Evolutionary conservation across 1,140 invertebrate species (phyloP), one percentile per base, ranked within the genome.

Genomic region (Leptestheria dahalacensis): DNA sequence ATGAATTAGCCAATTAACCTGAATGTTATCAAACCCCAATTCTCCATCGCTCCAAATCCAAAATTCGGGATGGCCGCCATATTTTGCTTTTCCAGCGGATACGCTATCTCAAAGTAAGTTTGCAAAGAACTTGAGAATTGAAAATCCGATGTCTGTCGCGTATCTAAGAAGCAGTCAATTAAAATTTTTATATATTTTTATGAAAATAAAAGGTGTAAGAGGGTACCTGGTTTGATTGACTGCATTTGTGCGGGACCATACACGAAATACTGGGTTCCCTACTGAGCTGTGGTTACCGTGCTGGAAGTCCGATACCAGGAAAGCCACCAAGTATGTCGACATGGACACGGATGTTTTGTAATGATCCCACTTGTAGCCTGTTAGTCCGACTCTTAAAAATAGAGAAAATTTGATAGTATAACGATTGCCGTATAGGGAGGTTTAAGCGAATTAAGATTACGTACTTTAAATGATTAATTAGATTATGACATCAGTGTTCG

Each of bases 41-140:
- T 90, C 68, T 90, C 88, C 87, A 90, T 91, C 1, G 87, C 94
- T 0, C 90, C 92, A 21, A 20, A 28, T 53, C 81, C 79, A 67
- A 97, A 96, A 72, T 97, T 91, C 0, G 93, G 91, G 53, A 97
- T 71, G 0, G 91, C 92, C 2, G 94, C 81, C 78, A 94, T 86
- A 72, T 90, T 86, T 57, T 88, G 85, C 70, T 91, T 91, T 0
- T 84, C 83, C 51, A 91, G 66, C 0, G 87, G 88, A 65, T 85
- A 91, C 33, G 78, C 74, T 18, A 88, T 82, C 59, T 82, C 76
- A 66, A 95, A 97, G 67, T 86, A 96, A 1, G 88, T 76, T 68
- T 94, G n/a, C 90, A 66, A 84, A 86, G 66, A 83, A 91, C 52
- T 79, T 77, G 0, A 97, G 73, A 54, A 93, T 82, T 66, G 82